phyloP scores from a whole-genome alignment of 30 jellyfish, hydroid and myxozoan species.

The Chironex yamaguchii region DNA sequence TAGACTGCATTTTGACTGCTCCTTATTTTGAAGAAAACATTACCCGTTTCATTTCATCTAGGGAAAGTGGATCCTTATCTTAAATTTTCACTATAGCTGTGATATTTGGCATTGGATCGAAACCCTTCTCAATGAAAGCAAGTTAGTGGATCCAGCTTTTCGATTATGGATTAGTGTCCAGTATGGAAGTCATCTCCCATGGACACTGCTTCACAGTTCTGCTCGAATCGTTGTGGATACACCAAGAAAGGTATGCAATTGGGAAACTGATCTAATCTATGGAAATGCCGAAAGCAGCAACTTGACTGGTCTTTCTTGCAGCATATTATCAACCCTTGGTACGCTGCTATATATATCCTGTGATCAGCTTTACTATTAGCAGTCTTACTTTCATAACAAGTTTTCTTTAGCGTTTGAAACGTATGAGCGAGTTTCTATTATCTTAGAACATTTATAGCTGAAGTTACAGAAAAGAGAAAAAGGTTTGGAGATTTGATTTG shows the following conservation, averaged over 20 bases:
- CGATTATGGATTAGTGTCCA: conserved; percentile 78
- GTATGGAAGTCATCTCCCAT: conserved; percentile 25
- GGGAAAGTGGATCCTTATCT: conserved; percentile 85
- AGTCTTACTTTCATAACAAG: too few species aligned
- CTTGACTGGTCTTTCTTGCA: too few species aligned
- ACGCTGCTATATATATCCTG: too few species aligned
- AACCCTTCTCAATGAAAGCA: conserved; percentile 41
- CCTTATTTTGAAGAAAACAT: neutral
- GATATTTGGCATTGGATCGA: conserved; percentile 48
- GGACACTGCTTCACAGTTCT: conserved; percentile 69
- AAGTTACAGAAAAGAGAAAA: too few species aligned
- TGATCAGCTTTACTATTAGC: too few species aligned
- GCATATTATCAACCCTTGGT: too few species aligned
- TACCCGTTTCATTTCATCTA: neutral
- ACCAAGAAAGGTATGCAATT: conserved; percentile 82
- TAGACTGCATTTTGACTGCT: neutral
- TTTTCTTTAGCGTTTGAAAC: too few species aligned
- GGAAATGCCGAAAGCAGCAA: too few species aligned
- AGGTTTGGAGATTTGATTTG: too few species aligned
- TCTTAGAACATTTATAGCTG: too few species aligned
- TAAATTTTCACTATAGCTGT: conserved; percentile 59
- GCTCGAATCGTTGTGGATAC: conserved; percentile 67
- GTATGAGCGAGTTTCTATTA: too few species aligned
- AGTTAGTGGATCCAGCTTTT: conserved; percentile 52
- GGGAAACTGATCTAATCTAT: too few species aligned